Base-by-base conservation (phyloP, 2,888 invertebrate species). In the Aplocera efformata region DNA sequence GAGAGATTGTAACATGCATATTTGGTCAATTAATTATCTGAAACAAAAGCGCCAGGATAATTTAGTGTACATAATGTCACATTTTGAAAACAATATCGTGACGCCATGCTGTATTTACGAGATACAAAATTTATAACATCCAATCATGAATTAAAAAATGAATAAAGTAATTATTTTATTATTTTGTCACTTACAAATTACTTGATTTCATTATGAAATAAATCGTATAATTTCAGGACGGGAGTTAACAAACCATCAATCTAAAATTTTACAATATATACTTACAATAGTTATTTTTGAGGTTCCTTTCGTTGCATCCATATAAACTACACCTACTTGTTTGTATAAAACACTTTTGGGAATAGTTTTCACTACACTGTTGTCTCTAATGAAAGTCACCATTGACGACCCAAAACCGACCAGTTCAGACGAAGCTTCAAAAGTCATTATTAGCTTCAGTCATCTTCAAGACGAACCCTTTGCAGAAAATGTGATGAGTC, bases 161-260 rank as follows among this genome's bases (percentile, higher is more conserved):
- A 17, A 17, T 5, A 3, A 17, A 17, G 13, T 17, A 17, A 17
- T 17, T 31, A 3, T 1, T 29, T 32, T 39, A 44, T 9, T 28
- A 7, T 21, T n/a, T 33, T 25, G 36, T 40, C 29, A 6, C 28
- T 34, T 43, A 24, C 10, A 32, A 23, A 22, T 33, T 26, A 24
- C 5, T 37, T 42, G 27, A 32, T 34, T 32, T 32, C 13, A 26
- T 24, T 33, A 48, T 27, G 50, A 65, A 60, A 53, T 63, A 67
- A 63, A 60, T 82, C 82, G 82, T 81, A 82, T 82, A 75, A 67
- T 78, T 66, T 74, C 50, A 77, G 84, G 84, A 84, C 84, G 84
- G 84, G 82, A 74, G 73, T 73, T 70, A 76, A 72, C 64, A 73
- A 62, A 67, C 60, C 59, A 60, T 57, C 62, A 29, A 29, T 41